Evolutionary conservation across 2,113 vertebrate species (phyloP).

Genomic region (zebrafish (Danio rerio)): DNA sequence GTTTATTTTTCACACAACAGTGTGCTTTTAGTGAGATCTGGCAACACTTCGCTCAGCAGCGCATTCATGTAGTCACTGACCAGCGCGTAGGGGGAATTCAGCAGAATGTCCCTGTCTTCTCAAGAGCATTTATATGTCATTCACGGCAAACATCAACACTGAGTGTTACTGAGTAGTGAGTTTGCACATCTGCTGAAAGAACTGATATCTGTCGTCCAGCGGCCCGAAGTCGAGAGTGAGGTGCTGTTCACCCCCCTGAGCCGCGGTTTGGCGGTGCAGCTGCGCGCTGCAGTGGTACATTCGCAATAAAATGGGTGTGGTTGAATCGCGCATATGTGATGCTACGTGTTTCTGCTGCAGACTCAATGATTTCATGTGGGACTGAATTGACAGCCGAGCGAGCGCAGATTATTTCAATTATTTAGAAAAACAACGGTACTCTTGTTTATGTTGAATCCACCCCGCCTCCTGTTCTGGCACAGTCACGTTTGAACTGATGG

Average conservation of each 20-base stretch:
- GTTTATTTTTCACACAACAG: not conserved
- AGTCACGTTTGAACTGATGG: conserved; percentile 49
- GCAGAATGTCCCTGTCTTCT: not conserved
- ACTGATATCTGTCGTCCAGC: not conserved
- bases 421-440: not conserved
- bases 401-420: conserved; percentile 38
- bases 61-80: not conserved
- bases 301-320: conserved; percentile 74
- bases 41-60: conserved; percentile 24
- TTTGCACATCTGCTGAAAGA: not conserved
- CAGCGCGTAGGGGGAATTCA: not conserved
- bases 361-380: conserved; percentile 61
- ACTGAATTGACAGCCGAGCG: conserved; percentile 50
- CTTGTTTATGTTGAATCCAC: not conserved
- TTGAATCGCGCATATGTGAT: conserved; percentile 66
- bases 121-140: not conserved
- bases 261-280: conserved; percentile 13
- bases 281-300: conserved; percentile 58
- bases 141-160: not conserved
- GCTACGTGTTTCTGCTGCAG: conserved; percentile 55
- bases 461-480: not conserved
- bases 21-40: not conserved
- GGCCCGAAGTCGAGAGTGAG: not conserved
- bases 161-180: not conserved
- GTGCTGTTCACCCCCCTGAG: conserved; percentile 16